These are phyloP conservation scores for Creontiades dilutus DNA, from an alignment of 2,888 invertebrate species.

Conservation along the genomic window DNA sequence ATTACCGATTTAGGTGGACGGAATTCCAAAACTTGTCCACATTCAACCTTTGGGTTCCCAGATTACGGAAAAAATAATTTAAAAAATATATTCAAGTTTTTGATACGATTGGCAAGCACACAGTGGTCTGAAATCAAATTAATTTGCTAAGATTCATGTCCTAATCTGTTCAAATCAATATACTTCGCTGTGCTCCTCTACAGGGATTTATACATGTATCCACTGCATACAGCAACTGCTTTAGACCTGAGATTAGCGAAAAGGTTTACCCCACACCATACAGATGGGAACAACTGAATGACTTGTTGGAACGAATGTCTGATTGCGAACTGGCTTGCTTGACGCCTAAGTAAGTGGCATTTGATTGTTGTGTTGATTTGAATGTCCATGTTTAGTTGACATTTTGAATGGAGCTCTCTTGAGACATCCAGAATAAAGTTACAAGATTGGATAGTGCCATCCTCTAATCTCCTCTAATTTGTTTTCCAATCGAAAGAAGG, in stretches of 20 bases:
- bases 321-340: neutral
- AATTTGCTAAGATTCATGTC: too few species aligned
- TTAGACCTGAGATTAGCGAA: conserved; percentile 26
- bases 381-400: too few species aligned
- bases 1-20: too few species aligned
- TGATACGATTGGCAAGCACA: too few species aligned
- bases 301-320: neutral
- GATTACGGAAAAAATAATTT: too few species aligned
- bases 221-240: conserved; percentile 74
- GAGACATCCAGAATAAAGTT: neutral
- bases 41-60: too few species aligned
- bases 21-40: too few species aligned
- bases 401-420: neutral
- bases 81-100: too few species aligned
- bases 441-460: too few species aligned
- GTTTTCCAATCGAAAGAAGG: too few species aligned
- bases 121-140: too few species aligned
- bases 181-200: conserved; percentile 24
- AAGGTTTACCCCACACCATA: neutral
- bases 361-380: neutral
- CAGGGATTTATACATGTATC: conserved; percentile 76
- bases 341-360: neutral
- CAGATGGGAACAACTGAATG: conserved; percentile 21
- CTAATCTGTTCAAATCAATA: too few species aligned
- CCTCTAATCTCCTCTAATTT: neutral